Evolutionary conservation across 2,888 invertebrate genomes (phyloP).

Genomic region (Cordilura impudica): DNA sequence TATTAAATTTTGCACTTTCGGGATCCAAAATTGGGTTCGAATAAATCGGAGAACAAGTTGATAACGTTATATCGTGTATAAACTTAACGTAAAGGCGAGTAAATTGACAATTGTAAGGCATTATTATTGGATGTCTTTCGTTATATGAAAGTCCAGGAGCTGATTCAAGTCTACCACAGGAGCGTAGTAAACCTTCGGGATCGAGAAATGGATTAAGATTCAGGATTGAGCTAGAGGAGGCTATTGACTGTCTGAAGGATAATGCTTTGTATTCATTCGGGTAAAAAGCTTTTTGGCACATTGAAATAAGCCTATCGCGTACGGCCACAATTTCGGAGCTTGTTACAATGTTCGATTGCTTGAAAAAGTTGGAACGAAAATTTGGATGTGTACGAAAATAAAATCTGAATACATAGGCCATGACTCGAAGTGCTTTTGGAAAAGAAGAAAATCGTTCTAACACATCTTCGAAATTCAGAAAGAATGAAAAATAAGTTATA

Average conservation of each 20-base stretch:
- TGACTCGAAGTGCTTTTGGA: conserved; percentile 24
- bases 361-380: background rate
- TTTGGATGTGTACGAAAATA: background rate
- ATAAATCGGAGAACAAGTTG: background rate
- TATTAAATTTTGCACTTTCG: background rate
- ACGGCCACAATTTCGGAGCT: background rate
- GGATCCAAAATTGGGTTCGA: background rate
- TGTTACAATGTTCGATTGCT: background rate
- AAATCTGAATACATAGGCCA: conserved; percentile 43
- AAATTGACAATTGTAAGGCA: conserved; percentile 5
- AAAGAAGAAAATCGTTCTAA: conserved; percentile 38
- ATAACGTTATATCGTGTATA: conserved; percentile 4
- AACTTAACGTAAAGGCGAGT: background rate
- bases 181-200: conserved; percentile 10
- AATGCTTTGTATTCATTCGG: conserved; percentile 23
- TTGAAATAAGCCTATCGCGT: background rate
- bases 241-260: conserved; percentile 1
- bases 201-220: conserved; percentile 27
- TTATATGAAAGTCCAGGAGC: conserved; percentile 14
- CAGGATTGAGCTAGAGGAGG: conserved; percentile 27
- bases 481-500: background rate
- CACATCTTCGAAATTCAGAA: background rate
- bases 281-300: conserved; percentile 1
- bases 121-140: conserved; percentile 1
- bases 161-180: conserved; percentile 24